These are phyloP conservation scores for Excalfactoria chinensis DNA, from an alignment of 2,113 vertebrate genomes.

Conservation along the genomic window DNA sequence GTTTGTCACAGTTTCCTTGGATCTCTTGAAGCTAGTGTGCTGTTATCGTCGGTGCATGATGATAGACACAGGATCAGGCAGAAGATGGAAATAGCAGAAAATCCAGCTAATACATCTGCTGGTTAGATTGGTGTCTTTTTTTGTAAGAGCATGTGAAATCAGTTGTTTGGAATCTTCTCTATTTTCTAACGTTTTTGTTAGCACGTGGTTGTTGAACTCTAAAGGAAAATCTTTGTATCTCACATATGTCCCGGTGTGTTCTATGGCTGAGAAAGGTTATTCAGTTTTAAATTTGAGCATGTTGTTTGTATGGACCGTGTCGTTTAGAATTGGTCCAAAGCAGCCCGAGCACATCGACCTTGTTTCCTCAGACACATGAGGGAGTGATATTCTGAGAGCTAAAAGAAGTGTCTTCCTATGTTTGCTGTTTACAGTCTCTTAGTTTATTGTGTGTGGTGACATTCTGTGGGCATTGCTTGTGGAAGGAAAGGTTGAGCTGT, in stretches of 20 bases:
- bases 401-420: neutral
- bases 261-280: neutral
- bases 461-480: rapidly evolving
- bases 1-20: neutral
- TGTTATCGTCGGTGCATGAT: neutral
- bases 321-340: neutral
- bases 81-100: neutral
- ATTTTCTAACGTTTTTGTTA: neutral
- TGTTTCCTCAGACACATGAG: neutral
- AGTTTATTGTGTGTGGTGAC: neutral
- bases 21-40: neutral
- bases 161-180: neutral
- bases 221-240: neutral
- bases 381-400: neutral
- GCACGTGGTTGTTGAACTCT: neutral
- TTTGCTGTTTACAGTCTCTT: neutral
- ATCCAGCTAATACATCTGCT: neutral
- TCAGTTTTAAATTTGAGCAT: neutral
- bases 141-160: neutral
- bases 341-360: neutral
- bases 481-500: neutral
- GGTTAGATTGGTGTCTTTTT: neutral
- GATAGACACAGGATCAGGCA: neutral
- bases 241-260: neutral
- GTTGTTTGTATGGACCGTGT: neutral